Conservation (phyloP, 1,140 invertebrate species). For the Drosophila prosaltans region DNA sequence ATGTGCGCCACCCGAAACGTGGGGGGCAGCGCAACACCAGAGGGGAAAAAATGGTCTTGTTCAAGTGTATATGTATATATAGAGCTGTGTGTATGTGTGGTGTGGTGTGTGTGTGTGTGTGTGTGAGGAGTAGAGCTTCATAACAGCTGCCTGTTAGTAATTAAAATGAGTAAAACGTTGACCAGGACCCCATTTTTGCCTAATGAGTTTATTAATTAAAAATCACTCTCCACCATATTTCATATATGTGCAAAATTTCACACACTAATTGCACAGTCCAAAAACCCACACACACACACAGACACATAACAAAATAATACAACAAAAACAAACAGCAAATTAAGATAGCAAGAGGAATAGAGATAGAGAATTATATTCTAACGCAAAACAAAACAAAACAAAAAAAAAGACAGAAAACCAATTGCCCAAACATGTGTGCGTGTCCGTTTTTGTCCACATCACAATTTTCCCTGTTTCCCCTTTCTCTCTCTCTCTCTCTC, state of each 20-base stretch:
- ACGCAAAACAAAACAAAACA: constrained; percentile 24
- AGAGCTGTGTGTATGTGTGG: not conserved
- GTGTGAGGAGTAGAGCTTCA: not conserved
- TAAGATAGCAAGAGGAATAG: not conserved
- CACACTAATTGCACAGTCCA: constrained; percentile 45
- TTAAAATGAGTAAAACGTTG: constrained; percentile 64
- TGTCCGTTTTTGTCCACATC: not conserved
- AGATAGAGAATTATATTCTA: constrained; percentile 34
- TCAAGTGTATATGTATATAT: not conserved
- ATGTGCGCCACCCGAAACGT: constrained; percentile 45
- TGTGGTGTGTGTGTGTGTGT: not conserved
- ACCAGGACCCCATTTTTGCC: constrained; percentile 41
- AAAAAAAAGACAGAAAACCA: constrained; percentile 14
- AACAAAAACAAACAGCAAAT: too few species aligned
- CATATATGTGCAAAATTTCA: constrained; percentile 17
- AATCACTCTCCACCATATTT: constrained; percentile 53
- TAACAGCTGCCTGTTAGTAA: constrained; percentile 67
- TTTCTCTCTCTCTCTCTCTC: too few species aligned
- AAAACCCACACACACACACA: constrained; percentile 16
- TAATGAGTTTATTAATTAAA: constrained; percentile 80
- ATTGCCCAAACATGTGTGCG: constrained; percentile 5
- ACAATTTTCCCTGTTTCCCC: not conserved
- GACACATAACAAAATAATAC: not conserved
- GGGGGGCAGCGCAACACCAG: not conserved
- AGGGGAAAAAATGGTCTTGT: not conserved